A percentile compares a stretch with the other conserved stretches of the same genome.
Conservation (phyloP, 2,888 invertebrate genomes). For the Embidobia sp. region DNA sequence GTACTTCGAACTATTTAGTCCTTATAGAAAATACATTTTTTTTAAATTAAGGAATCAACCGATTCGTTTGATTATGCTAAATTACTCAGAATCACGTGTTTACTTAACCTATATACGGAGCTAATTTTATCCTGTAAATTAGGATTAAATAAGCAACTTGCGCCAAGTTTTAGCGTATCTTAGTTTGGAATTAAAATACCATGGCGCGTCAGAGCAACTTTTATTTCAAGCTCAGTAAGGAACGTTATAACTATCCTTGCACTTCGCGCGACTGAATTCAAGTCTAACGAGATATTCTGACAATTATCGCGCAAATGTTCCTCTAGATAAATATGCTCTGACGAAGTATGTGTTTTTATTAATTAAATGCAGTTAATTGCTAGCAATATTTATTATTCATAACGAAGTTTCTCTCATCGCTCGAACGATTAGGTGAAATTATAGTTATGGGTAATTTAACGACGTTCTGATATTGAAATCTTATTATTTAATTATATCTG, state of each 20-base stretch:
- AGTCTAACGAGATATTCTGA: constrained; percentile 44
- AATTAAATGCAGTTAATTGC: constrained; percentile 34
- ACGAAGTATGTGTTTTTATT: constrained; percentile 35
- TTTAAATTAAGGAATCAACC: too few relatives aligned
- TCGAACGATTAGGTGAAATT: constrained; percentile 10
- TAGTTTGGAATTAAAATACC: constrained; percentile 51
- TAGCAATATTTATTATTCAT: constrained; percentile 18
- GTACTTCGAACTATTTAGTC: too few relatives aligned
- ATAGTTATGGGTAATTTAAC: too few relatives aligned
- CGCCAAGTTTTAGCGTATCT: constrained; percentile 40
- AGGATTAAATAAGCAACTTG: constrained; percentile 41
- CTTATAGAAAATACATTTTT: too few relatives aligned
- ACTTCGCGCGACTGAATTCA: constrained; percentile 18
- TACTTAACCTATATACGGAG: constrained; percentile 48
- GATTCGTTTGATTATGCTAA: constrained; percentile 30
- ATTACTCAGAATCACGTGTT: constrained; percentile 38
- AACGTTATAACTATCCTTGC: constrained; percentile 34
- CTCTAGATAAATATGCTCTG: constrained; percentile 25
- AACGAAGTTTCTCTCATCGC: constrained; percentile 4
- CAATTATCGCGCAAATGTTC: constrained; percentile 36
- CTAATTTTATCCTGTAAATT: constrained; percentile 39
- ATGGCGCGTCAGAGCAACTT: constrained; percentile 27
- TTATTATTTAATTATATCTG: too few relatives aligned
- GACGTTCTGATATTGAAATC: too few relatives aligned
- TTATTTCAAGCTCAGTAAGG: constrained; percentile 28